These are phyloP conservation scores for Ptychadena robeensis DNA, from an alignment of 2,797 vertebrate genomes.

Conservation along the genomic window DNA sequence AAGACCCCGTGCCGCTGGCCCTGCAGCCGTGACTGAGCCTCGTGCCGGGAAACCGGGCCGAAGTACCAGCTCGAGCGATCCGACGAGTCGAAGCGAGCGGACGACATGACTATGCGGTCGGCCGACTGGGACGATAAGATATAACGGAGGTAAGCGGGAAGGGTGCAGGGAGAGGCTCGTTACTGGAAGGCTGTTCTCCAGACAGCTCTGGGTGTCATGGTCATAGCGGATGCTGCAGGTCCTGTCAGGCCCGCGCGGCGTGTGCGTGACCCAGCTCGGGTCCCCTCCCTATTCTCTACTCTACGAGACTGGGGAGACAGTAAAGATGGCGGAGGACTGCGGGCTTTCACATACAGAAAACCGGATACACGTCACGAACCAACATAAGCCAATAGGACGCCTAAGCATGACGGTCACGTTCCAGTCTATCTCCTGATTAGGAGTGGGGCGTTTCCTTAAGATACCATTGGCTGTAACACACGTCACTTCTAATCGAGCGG, in stretches of 20 bases:
- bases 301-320: conserved; percentile 45
- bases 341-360: conserved; percentile 55
- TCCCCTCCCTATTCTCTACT: conserved; percentile 24
- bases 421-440: not conserved
- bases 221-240: conserved; percentile 40
- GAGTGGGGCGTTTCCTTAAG: not conserved
- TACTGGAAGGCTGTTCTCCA: conserved; percentile 9
- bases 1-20: conserved; percentile 96
- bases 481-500: not conserved
- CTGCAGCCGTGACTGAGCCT: conserved; percentile 91
- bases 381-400: conserved; percentile 13
- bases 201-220: conserved; percentile 47
- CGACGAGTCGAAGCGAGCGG: conserved; percentile 91
- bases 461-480: not conserved
- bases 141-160: not conserved
- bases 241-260: conserved; percentile 49
- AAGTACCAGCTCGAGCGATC: conserved; percentile 96
- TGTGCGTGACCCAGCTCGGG: not conserved
- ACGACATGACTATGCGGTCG: conserved; percentile 78
- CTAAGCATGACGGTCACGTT: too few species aligned
- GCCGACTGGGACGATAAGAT: conserved; percentile 25
- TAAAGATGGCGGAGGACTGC: conserved; percentile 60
- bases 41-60: conserved; percentile 89
- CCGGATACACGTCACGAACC: conserved; percentile 42
- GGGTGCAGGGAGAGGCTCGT: not conserved